These are phyloP conservation scores for Pachycephus smyrnensis DNA, from an alignment of 2,888 invertebrate genomes.

Conservation along the genomic window DNA sequence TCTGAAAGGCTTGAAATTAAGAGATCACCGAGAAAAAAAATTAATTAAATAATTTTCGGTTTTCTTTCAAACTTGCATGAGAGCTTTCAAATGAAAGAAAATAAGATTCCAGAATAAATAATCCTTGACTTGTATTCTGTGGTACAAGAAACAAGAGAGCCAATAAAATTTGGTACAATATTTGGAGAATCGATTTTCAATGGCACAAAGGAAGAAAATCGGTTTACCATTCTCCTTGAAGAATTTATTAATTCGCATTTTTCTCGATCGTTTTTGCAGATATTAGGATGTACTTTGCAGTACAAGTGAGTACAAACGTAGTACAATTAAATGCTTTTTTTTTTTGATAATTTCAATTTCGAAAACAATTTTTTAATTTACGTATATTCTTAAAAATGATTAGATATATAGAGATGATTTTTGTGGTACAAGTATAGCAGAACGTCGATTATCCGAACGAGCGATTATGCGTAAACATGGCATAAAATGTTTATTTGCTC, in stretches of 20 bases:
- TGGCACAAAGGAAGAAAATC: fast-evolving
- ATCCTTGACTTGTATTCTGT: not conserved
- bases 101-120: not conserved
- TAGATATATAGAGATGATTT: too few relatives aligned
- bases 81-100: not conserved
- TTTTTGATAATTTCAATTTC: too few relatives aligned
- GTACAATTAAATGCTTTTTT: too few relatives aligned
- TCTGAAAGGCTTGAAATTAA: too few relatives aligned
- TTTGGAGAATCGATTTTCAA: not conserved
- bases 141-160: not conserved
- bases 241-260: not conserved
- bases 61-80: not conserved
- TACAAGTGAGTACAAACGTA: not conserved
- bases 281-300: not conserved
- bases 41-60: too few relatives aligned
- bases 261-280: not conserved
- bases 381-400: too few relatives aligned
- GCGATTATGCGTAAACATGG: too few relatives aligned
- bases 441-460: too few relatives aligned
- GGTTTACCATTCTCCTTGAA: not conserved
- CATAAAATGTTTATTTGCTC: too few relatives aligned
- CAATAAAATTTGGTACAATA: not conserved
- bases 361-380: too few relatives aligned
- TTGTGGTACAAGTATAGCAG: too few relatives aligned
- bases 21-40: too few relatives aligned